phyloP scores from a whole-genome alignment of 2,797 vertebrate species.

The Malacoctenus gilli region DNA sequence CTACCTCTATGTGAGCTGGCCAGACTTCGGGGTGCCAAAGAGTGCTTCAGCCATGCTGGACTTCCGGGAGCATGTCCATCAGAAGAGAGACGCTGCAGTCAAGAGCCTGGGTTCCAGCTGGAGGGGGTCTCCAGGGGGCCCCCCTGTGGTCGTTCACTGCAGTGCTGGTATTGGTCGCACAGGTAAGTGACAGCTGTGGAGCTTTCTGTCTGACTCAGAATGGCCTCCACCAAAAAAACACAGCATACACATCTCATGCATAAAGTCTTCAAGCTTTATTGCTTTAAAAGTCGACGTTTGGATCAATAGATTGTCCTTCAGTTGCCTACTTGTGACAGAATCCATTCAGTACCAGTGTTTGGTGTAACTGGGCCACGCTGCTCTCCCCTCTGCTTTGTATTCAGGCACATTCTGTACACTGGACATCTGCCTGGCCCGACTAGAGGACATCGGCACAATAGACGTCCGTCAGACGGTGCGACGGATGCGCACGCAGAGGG shows the following conservation, averaged over 20 bases:
- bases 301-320: too few relatives aligned
- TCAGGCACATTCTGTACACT: conserved; percentile 88
- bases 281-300: too few relatives aligned
- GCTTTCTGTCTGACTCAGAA: not conserved
- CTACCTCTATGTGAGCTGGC: conserved; percentile 90
- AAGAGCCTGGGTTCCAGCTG: conserved; percentile 78
- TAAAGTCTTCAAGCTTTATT: too few relatives aligned
- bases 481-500: conserved; percentile 85
- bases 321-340: too few relatives aligned
- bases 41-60: conserved; percentile 88
- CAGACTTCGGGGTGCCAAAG: conserved; percentile 90
- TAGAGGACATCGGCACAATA: conserved; percentile 86
- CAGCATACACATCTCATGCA: too few relatives aligned
- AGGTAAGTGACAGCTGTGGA: conserved; percentile 67
- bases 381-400: not conserved
- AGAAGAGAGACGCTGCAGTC: conserved; percentile 79
- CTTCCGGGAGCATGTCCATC: conserved; percentile 84
- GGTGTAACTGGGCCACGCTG: not conserved
- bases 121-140: conserved; percentile 82
- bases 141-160: conserved; percentile 87
- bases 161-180: conserved; percentile 89
- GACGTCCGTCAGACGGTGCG: conserved; percentile 84
- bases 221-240: too few relatives aligned
- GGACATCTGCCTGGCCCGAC: conserved; percentile 86
- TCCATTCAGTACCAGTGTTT: too few relatives aligned